Base-by-base conservation (phyloP, 1,140 invertebrate genomes). In the Latrodectus geometricus region DNA sequence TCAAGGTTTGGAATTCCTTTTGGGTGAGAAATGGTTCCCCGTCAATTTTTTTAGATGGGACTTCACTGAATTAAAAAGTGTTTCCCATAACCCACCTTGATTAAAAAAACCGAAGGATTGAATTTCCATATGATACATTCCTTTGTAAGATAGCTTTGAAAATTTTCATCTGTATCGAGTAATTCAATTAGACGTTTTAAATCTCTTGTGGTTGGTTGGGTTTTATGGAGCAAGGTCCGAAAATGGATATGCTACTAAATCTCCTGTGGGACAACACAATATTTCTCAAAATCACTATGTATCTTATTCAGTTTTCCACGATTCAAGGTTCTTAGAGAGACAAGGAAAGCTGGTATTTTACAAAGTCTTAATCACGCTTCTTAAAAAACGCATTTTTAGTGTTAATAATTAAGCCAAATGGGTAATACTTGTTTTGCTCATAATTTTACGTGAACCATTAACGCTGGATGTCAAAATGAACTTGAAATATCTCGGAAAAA, bases 81-180 rank as follows among this genome's bases (percentile, higher is more conserved):
- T 23, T 56, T 89, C 88, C 72, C 84, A 89, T 12, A 89, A 69
- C 12, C 88, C 85, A 8, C 80, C 81, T 74, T 92, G 91, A 89
- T 92, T 90, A 7, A 90, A 89, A 9, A 89, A 14, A 69, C 21
- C 21, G 91, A 89, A 4, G 92, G 92, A 83, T 91, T 91, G 84
- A 92, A 92, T 61, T 91, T 76, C 86, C 50, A 83, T 4, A 50
- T 54, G 48, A 78, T 65, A 35, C 23, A 23, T 23, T 78, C 56
- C 8, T 56, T 56, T 56, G 54, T 14, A 56, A 56, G 14, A 56
- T 56, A 56, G 54, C 54, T 14, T 56, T 48, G 20, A 15, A 78
- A 14, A 11, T 23, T 20, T 21, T 61, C 48, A 21, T n/a, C 20
- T 78, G 21, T 15, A 15, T 7, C 12, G 17, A 21, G 20, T 65